Conservation (phyloP, 2,888 invertebrate genomes). For the Tuberolachnus salignus region DNA sequence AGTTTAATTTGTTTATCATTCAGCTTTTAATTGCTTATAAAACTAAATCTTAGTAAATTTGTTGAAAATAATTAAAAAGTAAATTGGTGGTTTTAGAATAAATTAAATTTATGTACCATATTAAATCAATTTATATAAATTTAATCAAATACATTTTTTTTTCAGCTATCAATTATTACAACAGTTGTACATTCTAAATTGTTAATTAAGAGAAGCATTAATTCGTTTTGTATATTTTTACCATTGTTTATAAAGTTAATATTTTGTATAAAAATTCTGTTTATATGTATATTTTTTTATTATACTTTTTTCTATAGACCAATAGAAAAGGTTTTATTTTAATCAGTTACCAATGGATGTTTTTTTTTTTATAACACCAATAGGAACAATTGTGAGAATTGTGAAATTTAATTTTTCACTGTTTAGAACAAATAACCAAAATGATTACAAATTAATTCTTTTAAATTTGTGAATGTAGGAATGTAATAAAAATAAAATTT, state of each 20-base stretch:
- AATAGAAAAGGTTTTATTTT: slow-evolving; percentile 36
- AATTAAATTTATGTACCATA: neutral
- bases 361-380: slow-evolving; percentile 46
- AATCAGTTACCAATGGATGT: slow-evolving; percentile 55
- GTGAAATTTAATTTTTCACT: slow-evolving; percentile 44
- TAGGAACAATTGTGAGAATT: slow-evolving; percentile 55
- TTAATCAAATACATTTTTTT: slow-evolving; percentile 17
- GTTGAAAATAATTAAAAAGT: neutral
- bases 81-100: neutral
- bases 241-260: slow-evolving; percentile 30
- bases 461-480: slow-evolving; percentile 35
- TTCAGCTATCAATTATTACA: slow-evolving; percentile 33
- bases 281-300: slow-evolving; percentile 53
- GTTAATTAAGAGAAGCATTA: slow-evolving; percentile 7
- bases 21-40: no score
- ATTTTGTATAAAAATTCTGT: slow-evolving; percentile 49
- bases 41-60: no score
- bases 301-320: slow-evolving; percentile 23
- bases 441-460: slow-evolving; percentile 28
- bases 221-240: slow-evolving; percentile 16
- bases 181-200: neutral
- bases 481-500: slow-evolving; percentile 14
- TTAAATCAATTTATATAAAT: neutral
- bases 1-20: no score
- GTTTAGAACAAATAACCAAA: slow-evolving; percentile 49